Percentiles rank a stretch among this genome's conserved stretches.
Evolutionary conservation across 1,140 invertebrate genomes (phyloP).

Genomic region (Gonatopus flavifemur): DNA sequence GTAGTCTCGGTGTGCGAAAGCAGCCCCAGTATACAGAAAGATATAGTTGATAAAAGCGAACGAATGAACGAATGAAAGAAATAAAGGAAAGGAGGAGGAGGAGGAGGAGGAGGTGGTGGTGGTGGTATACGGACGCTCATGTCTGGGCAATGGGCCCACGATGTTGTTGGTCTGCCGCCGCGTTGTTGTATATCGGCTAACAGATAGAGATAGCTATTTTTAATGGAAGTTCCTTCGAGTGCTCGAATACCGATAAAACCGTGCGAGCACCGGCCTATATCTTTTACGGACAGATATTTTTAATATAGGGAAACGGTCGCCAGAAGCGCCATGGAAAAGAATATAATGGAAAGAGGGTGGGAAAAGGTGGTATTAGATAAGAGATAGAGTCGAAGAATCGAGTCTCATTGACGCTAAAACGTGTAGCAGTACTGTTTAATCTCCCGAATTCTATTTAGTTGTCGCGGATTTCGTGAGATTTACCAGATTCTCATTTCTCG

Average conservation of each 20-base stretch:
- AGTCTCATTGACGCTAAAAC: too few species aligned
- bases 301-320: slow-evolving; percentile 44
- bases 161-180: slow-evolving; percentile 7
- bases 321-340: slow-evolving; percentile 2
- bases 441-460: too few species aligned
- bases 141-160: slow-evolving; percentile 24
- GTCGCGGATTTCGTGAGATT: too few species aligned
- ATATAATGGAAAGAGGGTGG: neutral
- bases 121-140: neutral
- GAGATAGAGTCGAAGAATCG: too few species aligned
- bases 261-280: slow-evolving; percentile 38
- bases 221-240: slow-evolving; percentile 49
- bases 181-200: slow-evolving; percentile 32
- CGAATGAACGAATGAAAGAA: neutral
- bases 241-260: slow-evolving; percentile 35
- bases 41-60: too few species aligned
- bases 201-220: slow-evolving; percentile 54
- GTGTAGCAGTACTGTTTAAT: too few species aligned
- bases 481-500: too few species aligned
- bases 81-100: neutral
- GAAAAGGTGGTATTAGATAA: slow-evolving; percentile 13
- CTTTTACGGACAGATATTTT: slow-evolving; percentile 45
- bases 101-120: neutral
- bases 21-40: too few species aligned
- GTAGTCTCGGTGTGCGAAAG: slow-evolving; percentile 12